A percentile compares a stretch with the other conserved stretches of the same genome.
Conservation (phyloP, 2,888 invertebrate species). For the Cheilosia vulpina region DNA sequence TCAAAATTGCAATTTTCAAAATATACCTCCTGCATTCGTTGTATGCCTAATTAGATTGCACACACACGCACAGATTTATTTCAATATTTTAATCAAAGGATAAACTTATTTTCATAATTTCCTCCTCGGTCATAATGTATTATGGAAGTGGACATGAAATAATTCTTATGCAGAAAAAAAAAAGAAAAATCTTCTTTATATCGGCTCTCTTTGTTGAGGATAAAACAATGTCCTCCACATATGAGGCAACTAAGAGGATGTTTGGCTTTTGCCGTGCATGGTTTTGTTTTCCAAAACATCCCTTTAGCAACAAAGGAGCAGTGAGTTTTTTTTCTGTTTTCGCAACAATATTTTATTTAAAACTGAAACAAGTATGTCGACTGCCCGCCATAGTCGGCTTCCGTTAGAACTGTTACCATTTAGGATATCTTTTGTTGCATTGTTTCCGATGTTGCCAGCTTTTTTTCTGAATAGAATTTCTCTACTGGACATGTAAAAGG, state of each 20-base stretch:
- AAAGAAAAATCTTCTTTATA: slow-evolving; percentile 21
- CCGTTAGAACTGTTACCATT: slow-evolving; percentile 70
- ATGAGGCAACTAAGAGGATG: slow-evolving; percentile 48
- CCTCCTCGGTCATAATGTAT: slow-evolving; percentile 22
- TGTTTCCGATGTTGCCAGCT: slow-evolving; percentile 56
- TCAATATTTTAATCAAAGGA: slow-evolving; percentile 42
- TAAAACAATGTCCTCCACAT: slow-evolving; percentile 61
- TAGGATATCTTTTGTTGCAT: slow-evolving; percentile 73
- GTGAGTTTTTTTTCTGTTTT: slow-evolving; percentile 10
- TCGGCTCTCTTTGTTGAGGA: slow-evolving; percentile 46
- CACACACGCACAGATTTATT: slow-evolving; percentile 16
- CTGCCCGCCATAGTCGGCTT: slow-evolving; percentile 52
- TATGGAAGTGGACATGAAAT: slow-evolving; percentile 31
- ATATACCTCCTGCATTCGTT: slow-evolving; percentile 27
- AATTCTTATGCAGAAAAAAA: slow-evolving; percentile 22
- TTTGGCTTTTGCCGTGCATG: slow-evolving; percentile 65
- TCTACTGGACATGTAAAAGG: slow-evolving; percentile 43
- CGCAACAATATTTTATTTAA: slow-evolving; percentile 60
- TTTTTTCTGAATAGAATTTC: slow-evolving; percentile 36
- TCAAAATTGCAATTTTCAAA: slow-evolving; percentile 61
- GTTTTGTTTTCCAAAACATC: slow-evolving; percentile 70
- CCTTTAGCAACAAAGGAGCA: slow-evolving; percentile 60
- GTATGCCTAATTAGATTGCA: slow-evolving; percentile 63
- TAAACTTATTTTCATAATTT: slow-evolving; percentile 52
- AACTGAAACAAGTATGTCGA: slow-evolving; percentile 59